These are phyloP conservation scores for Deilephila elpenor DNA, from an alignment of 2,888 invertebrate genomes.

Conservation along the genomic window DNA sequence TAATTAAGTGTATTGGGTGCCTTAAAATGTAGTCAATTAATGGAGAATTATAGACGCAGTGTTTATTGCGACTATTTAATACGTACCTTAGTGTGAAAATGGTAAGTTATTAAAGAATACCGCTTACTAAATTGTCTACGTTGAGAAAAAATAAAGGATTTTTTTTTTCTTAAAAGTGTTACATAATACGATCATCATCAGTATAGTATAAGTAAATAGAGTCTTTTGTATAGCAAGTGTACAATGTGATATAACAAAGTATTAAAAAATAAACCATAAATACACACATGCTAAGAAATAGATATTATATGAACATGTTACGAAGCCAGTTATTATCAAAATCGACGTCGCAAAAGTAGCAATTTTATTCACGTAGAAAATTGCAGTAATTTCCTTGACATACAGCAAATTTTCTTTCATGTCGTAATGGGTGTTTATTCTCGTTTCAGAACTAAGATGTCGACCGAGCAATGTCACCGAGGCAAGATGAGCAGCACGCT, in stretches of 20 bases:
- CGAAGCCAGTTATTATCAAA: neutral
- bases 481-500: constrained; percentile 61
- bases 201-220: too few relatives aligned
- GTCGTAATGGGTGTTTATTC: neutral
- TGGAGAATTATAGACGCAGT: constrained; percentile 1
- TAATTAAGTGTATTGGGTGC: constrained; percentile 24
- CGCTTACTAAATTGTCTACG: neutral
- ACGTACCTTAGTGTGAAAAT: constrained; percentile 38
- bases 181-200: constrained; percentile 2
- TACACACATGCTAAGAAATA: neutral
- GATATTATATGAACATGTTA: neutral
- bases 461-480: constrained; percentile 54
- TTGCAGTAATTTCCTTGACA: constrained; percentile 39
- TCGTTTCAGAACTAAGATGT: constrained; percentile 47
- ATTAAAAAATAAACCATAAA: neutral
- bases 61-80: neutral
- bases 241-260: too few relatives aligned
- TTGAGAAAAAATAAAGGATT: neutral
- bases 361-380: constrained; percentile 40
- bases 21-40: constrained; percentile 39
- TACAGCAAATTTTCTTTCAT: neutral
- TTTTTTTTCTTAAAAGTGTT: neutral
- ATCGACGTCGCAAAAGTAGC: constrained; percentile 25
- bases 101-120: constrained; percentile 44
- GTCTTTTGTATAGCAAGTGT: too few relatives aligned